phyloP scores from a whole-genome alignment of 2,113 vertebrate genomes.

The Cyprinodon brontotheroides region DNA sequence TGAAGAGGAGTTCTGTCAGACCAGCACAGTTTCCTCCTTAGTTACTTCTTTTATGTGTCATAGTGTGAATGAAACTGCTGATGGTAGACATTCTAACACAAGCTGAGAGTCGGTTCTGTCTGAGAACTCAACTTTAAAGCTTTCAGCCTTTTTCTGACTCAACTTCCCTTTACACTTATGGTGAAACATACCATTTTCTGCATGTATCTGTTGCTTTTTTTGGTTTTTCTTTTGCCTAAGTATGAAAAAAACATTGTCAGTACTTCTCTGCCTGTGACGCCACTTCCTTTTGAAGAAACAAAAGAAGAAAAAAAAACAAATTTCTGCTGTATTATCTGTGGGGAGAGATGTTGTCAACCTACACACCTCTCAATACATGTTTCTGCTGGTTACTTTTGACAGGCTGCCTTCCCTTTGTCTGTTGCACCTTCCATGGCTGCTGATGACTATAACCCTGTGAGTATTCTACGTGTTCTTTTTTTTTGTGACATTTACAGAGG shows the following conservation, averaged over 20 bases:
- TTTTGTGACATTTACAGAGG: background rate
- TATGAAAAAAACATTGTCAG: background rate
- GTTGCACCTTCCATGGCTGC: conserved; percentile 82
- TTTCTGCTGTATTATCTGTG: conserved; percentile 10
- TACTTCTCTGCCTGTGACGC: conserved; percentile 34
- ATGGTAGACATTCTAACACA: background rate
- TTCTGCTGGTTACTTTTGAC: conserved; percentile 23
- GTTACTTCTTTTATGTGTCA: background rate
- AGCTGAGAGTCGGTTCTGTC: conserved; percentile 14
- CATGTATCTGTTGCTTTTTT: background rate
- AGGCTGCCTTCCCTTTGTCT: conserved; percentile 78
- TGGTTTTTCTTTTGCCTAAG: background rate
- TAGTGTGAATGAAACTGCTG: conserved; percentile 10
- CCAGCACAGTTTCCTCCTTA: background rate
- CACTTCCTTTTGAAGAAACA: conserved; percentile 49
- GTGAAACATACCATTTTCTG: background rate
- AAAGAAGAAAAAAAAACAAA: background rate
- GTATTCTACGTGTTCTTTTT: conserved; percentile 54
- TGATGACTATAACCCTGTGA: conserved; percentile 85
- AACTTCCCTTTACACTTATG: conserved; percentile 2
- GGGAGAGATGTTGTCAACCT: background rate
- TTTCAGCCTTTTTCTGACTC: background rate
- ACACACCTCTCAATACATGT: conserved; percentile 7
- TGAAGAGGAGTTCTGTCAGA: background rate
- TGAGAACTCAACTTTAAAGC: accelerated